Conservation (phyloP, 2,113 vertebrate genomes). For the Nothobranchius furzeri region DNA sequence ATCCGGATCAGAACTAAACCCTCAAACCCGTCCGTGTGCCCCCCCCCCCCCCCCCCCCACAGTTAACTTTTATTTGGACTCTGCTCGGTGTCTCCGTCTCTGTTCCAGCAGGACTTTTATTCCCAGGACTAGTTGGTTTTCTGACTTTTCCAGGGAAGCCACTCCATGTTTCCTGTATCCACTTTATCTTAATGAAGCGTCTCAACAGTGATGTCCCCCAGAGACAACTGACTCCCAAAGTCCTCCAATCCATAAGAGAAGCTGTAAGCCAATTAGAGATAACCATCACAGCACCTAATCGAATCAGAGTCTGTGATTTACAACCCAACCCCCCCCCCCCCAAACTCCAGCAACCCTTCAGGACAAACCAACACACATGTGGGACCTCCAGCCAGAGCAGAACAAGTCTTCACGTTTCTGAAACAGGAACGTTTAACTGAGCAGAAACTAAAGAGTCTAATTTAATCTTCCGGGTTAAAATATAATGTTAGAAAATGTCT, state of each 20-base stretch:
- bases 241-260: conserved; percentile 34
- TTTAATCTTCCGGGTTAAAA: too few relatives aligned
- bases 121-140: neutral
- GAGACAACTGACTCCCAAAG: conserved; percentile 36
- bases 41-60: conserved; percentile 13
- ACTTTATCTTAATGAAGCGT: neutral
- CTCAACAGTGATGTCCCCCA: neutral
- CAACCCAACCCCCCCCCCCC: conserved; percentile 21
- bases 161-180: conserved; percentile 1
- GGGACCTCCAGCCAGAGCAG: too few relatives aligned
- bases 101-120: neutral
- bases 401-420: too few relatives aligned
- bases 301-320: conserved; percentile 50
- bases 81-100: neutral
- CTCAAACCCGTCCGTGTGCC: neutral
- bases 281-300: conserved; percentile 51
- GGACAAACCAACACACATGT: neutral
- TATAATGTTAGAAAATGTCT: too few relatives aligned
- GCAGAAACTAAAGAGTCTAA: too few relatives aligned
- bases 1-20: conserved; percentile 50
- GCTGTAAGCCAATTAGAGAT: conserved; percentile 60
- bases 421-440: too few relatives aligned
- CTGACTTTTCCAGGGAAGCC: neutral
- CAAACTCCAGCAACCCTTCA: neutral
- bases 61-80: neutral